phyloP scores from a whole-genome alignment of 2,888 invertebrate species.

The Parthenolecanium corni region DNA sequence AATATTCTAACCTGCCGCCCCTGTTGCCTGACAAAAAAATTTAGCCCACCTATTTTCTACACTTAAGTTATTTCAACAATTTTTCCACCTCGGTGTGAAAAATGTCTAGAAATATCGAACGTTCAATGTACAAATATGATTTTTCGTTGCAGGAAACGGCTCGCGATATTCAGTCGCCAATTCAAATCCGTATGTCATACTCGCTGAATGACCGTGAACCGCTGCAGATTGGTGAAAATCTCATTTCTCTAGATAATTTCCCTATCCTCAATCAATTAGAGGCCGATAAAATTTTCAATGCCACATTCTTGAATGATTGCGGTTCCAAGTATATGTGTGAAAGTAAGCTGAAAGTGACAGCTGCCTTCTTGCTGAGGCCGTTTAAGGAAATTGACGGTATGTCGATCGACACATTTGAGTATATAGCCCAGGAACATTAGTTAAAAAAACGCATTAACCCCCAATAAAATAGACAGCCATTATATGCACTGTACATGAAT shows the following conservation, averaged over 20 bases:
- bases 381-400: neutral
- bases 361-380: neutral
- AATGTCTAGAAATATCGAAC: too few species aligned
- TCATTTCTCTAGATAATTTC: slow-evolving; percentile 62
- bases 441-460: too few species aligned
- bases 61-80: too few species aligned
- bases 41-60: too few species aligned
- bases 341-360: slow-evolving; percentile 58
- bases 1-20: neutral
- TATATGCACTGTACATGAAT: too few species aligned
- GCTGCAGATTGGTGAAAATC: slow-evolving; percentile 41
- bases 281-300: slow-evolving; percentile 66
- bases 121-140: neutral
- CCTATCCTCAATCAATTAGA: slow-evolving; percentile 82
- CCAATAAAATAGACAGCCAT: too few species aligned
- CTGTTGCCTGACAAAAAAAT: too few species aligned
- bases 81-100: too few species aligned
- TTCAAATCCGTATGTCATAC: slow-evolving; percentile 65
- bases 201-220: slow-evolving; percentile 61
- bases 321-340: slow-evolving; percentile 77
- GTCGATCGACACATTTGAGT: too few species aligned
- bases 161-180: slow-evolving; percentile 76
- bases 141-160: slow-evolving; percentile 54
- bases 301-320: slow-evolving; percentile 83
- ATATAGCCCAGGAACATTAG: too few species aligned